Conservation (phyloP, 2,113 vertebrate species). For the Rhynchopsitta pachyrhyncha region DNA sequence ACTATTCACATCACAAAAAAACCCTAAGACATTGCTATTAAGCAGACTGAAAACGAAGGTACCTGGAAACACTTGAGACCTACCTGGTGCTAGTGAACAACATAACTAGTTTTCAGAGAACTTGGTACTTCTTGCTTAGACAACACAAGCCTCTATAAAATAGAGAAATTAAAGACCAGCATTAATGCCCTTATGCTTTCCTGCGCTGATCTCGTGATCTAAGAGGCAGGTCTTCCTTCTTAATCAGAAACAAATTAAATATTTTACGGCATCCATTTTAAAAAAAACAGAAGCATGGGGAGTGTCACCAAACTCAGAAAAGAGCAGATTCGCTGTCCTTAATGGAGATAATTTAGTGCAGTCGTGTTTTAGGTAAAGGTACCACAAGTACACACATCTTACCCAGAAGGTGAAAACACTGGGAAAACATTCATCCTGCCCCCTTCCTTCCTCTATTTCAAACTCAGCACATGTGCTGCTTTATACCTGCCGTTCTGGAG, state of each 20-base stretch:
- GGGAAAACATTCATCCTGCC: too few species aligned
- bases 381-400: accelerated
- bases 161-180: neutral
- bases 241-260: neutral
- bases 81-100: neutral
- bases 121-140: neutral
- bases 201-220: neutral
- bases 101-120: neutral
- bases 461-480: neutral
- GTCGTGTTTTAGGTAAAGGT: neutral
- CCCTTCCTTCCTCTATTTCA: neutral
- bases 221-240: neutral
- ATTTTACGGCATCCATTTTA: neutral
- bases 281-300: neutral
- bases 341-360: too few species aligned
- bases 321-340: neutral
- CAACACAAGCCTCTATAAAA: neutral
- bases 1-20: neutral
- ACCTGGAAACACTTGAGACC: neutral
- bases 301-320: neutral
- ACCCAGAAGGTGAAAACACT: neutral
- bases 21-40: neutral
- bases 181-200: neutral
- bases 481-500: accelerated
- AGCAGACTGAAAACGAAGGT: neutral